phyloP scores from a whole-genome alignment of 1,140 invertebrate species.

The Drosophila littoralis region DNA sequence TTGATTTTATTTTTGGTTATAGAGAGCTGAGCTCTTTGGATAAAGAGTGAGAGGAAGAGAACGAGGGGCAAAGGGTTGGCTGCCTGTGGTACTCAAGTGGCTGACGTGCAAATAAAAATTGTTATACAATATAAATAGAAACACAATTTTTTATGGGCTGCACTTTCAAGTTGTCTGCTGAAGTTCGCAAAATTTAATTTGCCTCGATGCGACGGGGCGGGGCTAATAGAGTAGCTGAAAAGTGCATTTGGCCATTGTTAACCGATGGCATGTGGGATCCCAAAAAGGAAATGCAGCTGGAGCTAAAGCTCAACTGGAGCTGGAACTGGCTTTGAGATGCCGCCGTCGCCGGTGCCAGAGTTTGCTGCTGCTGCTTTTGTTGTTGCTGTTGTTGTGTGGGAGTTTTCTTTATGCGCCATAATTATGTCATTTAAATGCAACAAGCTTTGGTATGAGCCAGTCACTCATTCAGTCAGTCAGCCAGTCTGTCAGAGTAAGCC shows the following conservation, averaged over 20 bases:
- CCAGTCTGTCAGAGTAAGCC: constrained; percentile 29
- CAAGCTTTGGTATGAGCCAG: constrained; percentile 61
- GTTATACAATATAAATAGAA: constrained; percentile 80
- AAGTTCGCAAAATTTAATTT: constrained; percentile 49
- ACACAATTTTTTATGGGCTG: constrained; percentile 59
- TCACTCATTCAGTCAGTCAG: constrained; percentile 43
- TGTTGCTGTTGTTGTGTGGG: constrained; percentile 54
- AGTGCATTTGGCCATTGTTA: constrained; percentile 59
- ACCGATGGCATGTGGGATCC: constrained; percentile 1
- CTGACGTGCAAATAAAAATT: constrained; percentile 73
- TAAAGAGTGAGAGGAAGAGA: not conserved
- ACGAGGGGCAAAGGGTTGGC: not conserved
- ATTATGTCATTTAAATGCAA: constrained; percentile 83
- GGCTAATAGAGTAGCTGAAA: constrained; percentile 18
- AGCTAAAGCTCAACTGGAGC: constrained; percentile 1
- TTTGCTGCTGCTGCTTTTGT: constrained; percentile 7
- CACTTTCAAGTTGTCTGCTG: constrained; percentile 74
- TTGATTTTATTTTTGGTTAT: not conserved
- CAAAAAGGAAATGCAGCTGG: constrained; percentile 13
- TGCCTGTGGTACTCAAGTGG: constrained; percentile 60
- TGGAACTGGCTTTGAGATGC: constrained; percentile 18
- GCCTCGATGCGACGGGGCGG: not conserved
- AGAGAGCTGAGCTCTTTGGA: not conserved
- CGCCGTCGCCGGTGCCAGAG: constrained; percentile 6
- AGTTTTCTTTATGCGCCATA: constrained; percentile 77